Evolutionary conservation across 2,888 invertebrate genomes (phyloP).

Genomic region (Pantelozetes paolii): DNA sequence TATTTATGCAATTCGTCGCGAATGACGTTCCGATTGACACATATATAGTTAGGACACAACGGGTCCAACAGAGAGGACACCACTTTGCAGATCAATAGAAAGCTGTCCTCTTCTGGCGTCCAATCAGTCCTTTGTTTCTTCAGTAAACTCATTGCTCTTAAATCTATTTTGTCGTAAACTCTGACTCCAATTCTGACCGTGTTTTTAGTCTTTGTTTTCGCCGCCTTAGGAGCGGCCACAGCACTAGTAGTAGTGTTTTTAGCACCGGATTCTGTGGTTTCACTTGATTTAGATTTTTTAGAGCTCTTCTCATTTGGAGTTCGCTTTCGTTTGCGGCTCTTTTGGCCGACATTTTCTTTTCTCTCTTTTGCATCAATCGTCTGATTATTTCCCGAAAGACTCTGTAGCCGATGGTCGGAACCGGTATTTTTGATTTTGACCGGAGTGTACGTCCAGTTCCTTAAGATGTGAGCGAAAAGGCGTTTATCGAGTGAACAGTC

Average conservation of each 20-base stretch:
- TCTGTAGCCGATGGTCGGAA: neutral
- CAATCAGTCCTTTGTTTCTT: conserved; percentile 59
- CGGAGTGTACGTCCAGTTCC: conserved; percentile 48
- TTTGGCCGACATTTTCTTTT: neutral
- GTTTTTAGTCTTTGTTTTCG: conserved; percentile 33
- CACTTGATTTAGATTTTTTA: neutral
- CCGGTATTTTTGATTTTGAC: neutral
- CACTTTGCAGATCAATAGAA: conserved; percentile 65
- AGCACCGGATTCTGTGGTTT: too few relatives aligned
- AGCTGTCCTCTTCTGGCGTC: conserved; percentile 65
- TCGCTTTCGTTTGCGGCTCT: neutral
- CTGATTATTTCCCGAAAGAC: neutral
- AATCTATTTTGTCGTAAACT: conserved; percentile 61
- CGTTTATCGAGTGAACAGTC: conserved; percentile 60
- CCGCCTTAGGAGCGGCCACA: neutral
- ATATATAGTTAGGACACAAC: conserved; percentile 53
- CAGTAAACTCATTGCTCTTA: conserved; percentile 62
- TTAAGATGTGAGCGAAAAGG: conserved; percentile 58
- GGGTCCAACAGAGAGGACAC: conserved; percentile 59
- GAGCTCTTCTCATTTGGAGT: conserved; percentile 12
- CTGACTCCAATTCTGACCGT: conserved; percentile 33
- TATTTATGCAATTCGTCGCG: conserved; percentile 51
- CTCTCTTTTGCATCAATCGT: neutral
- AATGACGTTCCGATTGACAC: conserved; percentile 49
- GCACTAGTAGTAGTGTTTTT: neutral